phyloP scores from a whole-genome alignment of 2,888 invertebrate species.

The Epirrhoe alternata region DNA sequence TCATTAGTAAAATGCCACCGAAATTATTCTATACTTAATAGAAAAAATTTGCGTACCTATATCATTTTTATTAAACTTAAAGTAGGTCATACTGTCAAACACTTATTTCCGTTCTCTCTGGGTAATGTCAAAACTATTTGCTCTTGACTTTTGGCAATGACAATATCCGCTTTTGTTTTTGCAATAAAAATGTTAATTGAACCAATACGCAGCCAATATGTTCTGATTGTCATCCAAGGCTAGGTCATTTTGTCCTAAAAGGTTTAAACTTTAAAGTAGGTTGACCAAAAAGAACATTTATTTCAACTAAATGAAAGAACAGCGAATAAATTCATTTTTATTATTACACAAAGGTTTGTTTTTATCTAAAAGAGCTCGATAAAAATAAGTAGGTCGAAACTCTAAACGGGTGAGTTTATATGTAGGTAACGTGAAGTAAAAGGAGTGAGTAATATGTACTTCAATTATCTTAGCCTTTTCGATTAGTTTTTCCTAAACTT shows the following conservation, averaged over 20 bases:
- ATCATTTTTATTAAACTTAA: too few species aligned
- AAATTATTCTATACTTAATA: too few species aligned
- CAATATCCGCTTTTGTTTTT: conserved; percentile 16
- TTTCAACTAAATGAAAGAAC: too few species aligned
- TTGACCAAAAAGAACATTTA: too few species aligned
- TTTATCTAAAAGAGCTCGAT: too few species aligned
- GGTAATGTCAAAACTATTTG: neutral
- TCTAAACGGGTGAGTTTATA: too few species aligned
- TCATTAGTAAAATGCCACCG: too few species aligned
- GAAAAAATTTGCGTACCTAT: too few species aligned
- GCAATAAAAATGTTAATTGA: conserved; percentile 12
- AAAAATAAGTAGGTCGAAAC: too few species aligned
- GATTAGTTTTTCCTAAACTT: neutral
- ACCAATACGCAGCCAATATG: conserved; percentile 7
- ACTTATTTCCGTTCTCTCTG: neutral
- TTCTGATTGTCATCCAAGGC: conserved; percentile 3
- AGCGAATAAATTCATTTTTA: too few species aligned
- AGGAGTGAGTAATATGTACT: neutral
- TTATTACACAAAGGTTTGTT: too few species aligned
- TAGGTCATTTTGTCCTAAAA: neutral
- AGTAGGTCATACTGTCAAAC: neutral
- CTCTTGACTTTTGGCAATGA: conserved; percentile 21
- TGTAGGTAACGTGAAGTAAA: too few species aligned
- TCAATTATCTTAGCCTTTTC: neutral
- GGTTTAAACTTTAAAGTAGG: conserved; percentile 4